Base-by-base conservation (phyloP, 37 sponge, comb jelly and placozoan species). In the Beroe ovata region DNA sequence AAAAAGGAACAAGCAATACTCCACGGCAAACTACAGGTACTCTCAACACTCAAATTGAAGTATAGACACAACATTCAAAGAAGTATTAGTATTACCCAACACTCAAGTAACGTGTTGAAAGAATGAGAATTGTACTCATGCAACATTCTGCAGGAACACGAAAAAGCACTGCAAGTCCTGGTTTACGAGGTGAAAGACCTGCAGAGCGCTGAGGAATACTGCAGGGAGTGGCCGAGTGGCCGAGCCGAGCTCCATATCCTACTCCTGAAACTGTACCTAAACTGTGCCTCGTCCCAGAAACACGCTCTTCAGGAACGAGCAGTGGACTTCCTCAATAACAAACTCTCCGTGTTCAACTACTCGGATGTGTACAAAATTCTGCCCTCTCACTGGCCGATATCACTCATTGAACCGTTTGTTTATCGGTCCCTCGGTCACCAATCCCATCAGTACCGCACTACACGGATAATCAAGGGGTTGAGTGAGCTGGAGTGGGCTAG, bases 401-500 rank as follows among this genome's bases (percentile, higher is more conserved):
- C 69, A 14, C 69, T 66, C 32, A 66, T 66, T 34, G 69, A 66
- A 33, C 69, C 69, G 16, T 66, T 66, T 16, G 69, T 66, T 18
- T 66, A 66, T 18, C 33, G 69, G 30, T 66, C 69, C 16, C 69
- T 66, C 1, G 69, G 69, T 4, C 8, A 30, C 36, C 69, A 66
- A 37, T 34, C 69, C 8, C 69, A 66, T 37, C 69, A 66, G 16
- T 66, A 66, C 69, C 69, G 69, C 16, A 66, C 69, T 30, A 30
- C 36, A 34, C 1, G 69, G 69, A 66, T 66, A 2, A 18, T 66
- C 30, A 66, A 66, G 36, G 69, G 69, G 3, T 16, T 66, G 2
- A 66, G 69, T 33, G 69, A 66, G 69, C 36, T 66, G 69, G 69
- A 66, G 69, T 66, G 69, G 69, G 69, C 69, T 19, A 26, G 69